Base-by-base conservation (phyloP, 1,140 invertebrate species). In the Sogatella furcifera region DNA sequence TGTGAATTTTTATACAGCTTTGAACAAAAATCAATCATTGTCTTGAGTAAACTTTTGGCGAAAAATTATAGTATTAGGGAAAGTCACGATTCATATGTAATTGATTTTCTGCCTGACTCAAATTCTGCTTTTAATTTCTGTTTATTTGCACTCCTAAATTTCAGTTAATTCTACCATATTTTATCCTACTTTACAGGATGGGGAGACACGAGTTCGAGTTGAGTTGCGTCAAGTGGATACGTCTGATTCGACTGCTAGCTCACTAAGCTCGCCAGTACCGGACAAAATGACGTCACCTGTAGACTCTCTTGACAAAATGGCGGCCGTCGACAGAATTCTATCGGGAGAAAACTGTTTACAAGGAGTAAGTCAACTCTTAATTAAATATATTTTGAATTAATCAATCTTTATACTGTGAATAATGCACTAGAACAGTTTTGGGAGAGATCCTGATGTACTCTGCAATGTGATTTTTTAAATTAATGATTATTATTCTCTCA, bases 301-400 rank as follows among this genome's bases (percentile, higher is more conserved):
- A 1, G 34, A 43, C 28, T 13, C 19, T 31, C 34, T 60, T 31
- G 52, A 49, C 14, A 85, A 88, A 73, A 77, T 79, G 19, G 81
- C 79, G 58, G 80, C 85, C 1, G 80, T 88, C 1, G 72, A 83
- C 60, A 86, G 83, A 22, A 92, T 96, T 68, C 72, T 96, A 0
- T 84, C 81, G 57, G 92, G 92, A 22, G 85, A 89, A 62, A 84
- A 89, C 69, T 95, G 92, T 70, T 73, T 92, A 5, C 80, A 83
- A 72, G 90, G 90, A 65, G 88, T 89, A 76, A 80, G 79, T 60
- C 15, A 43, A 15, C 15, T 53, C 52, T 34, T 22, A 57, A 24
- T 38, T 62, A 5, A 38, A 4, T 55, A 28, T 28, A 4, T 2
- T 28, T 28, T 28, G 2, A 28, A 6, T 28, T 6, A 28, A 28